phyloP scores from a whole-genome alignment of 1,140 invertebrate genomes.

The Pseudobourletiella spinata region DNA sequence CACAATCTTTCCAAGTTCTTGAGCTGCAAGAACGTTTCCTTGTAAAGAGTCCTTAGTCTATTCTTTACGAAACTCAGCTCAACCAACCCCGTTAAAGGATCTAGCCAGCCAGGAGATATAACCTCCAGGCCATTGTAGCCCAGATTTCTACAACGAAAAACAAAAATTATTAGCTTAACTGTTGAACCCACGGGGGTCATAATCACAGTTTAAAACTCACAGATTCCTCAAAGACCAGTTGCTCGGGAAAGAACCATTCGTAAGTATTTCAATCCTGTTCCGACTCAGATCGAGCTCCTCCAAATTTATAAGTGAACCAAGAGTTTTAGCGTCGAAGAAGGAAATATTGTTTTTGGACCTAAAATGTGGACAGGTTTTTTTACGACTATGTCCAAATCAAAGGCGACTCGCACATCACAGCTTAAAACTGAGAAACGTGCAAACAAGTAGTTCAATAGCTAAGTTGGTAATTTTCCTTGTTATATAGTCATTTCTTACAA shows the following conservation, averaged over 20 bases:
- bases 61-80: conserved; percentile 75
- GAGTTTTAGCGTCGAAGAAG: conserved; percentile 43
- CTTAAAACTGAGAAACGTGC: not conserved
- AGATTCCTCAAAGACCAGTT: conserved; percentile 36
- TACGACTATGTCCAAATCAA: not conserved
- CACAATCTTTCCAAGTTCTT: conserved; percentile 60
- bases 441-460: not conserved
- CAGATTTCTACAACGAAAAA: conserved; percentile 51
- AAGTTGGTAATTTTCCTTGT: no score
- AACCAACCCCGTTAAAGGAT: conserved; percentile 59
- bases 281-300: conserved; percentile 38
- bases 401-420: conserved; percentile 3
- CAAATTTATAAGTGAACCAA: conserved; percentile 45
- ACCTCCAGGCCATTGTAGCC: conserved; percentile 63
- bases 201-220: conserved; percentile 39
- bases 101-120: conserved; percentile 58
- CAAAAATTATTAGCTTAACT: conserved; percentile 13
- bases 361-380: conserved; percentile 11
- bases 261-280: conserved; percentile 38
- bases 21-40: conserved; percentile 61
- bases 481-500: conserved; percentile 36
- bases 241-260: conserved; percentile 38
- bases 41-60: conserved; percentile 56
- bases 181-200: no score
- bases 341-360: conserved; percentile 56